These are phyloP conservation scores for rabbit (Oryctolagus cuniculus) DNA, from an alignment of 2,113 vertebrate species.

Conservation along the genomic window mOryCun1.1 NC_091432.1:86654501-86655000, in stretches of 20 bases:
- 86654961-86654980: slow-evolving; percentile 36
- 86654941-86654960: slow-evolving; percentile 46
- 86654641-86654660: neutral
- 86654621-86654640: neutral
- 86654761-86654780: slow-evolving; percentile 20
- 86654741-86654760: slow-evolving; percentile 28
- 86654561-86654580: neutral
- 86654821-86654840: slow-evolving; percentile 14
- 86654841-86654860: neutral
- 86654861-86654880: neutral
- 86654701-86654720: slow-evolving; percentile 10
- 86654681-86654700: slow-evolving; percentile 46
- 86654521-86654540: slow-evolving; percentile 28
- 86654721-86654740: slow-evolving; percentile 42
- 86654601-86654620: neutral
- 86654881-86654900: neutral
- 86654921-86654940: neutral
- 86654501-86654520: neutral
- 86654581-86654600: neutral
- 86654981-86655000: neutral
- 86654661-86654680: slow-evolving; percentile 1
- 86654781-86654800: neutral
- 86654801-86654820: neutral
- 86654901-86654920: neutral
- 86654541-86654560: neutral